These are phyloP conservation scores for Anhinga anhinga DNA, from an alignment of 2,113 vertebrate species.

Conservation along the genomic window DNA sequence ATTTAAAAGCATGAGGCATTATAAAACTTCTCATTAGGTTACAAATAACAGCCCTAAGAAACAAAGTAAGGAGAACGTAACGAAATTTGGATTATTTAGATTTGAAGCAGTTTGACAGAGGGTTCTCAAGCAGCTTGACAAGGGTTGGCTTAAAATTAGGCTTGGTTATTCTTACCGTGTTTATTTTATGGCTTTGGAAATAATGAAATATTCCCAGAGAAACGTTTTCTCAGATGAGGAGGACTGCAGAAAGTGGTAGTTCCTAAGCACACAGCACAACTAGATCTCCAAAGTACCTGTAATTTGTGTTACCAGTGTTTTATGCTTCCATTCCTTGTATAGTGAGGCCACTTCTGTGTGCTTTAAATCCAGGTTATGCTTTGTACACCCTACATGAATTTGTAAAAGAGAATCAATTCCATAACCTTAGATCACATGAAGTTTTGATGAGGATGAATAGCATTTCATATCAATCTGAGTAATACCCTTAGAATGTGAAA, in stretches of 20 bases:
- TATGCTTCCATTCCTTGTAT: not conserved
- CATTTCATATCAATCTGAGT: not conserved
- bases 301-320: not conserved
- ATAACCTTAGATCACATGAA: not conserved
- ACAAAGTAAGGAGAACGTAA: not conserved
- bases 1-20: not conserved
- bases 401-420: not conserved
- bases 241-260: not conserved
- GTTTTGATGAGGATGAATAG: not conserved
- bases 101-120: not conserved
- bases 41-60: not conserved
- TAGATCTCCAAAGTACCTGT: not conserved
- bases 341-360: not conserved
- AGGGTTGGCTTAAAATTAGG: not conserved
- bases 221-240: not conserved
- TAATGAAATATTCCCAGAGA: not conserved
- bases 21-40: not conserved
- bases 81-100: not conserved
- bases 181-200: not conserved
- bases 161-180: not conserved
- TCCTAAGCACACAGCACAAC: not conserved
- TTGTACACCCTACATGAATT: not conserved
- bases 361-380: not conserved
- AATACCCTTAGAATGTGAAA: not conserved
- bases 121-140: not conserved